Percentiles rank a stretch among this genome's conserved stretches.
Evolutionary conservation across 2,113 vertebrate species (phyloP).

Genomic region (Porphyrio hochstetteri): DNA sequence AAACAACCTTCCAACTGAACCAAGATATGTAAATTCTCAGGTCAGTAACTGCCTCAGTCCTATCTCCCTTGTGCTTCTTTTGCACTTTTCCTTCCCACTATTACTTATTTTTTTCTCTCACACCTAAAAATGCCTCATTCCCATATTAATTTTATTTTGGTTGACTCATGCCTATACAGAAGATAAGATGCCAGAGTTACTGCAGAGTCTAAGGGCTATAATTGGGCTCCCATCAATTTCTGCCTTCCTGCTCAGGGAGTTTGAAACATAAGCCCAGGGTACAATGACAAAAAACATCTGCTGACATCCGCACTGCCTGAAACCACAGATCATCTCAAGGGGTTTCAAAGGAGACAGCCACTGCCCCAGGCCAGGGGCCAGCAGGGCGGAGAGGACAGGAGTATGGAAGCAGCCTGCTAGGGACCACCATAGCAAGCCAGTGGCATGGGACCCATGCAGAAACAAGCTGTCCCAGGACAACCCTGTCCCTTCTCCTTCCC

Average conservation of each 20-base stretch:
- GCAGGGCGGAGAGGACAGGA: no score
- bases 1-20: neutral
- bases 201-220: neutral
- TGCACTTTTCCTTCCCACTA: neutral
- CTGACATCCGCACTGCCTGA: neutral
- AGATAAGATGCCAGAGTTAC: neutral
- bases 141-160: neutral
- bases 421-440: neutral
- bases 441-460: rapidly evolving
- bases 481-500: neutral
- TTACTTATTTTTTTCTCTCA: neutral
- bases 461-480: neutral
- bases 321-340: neutral
- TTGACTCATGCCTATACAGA: neutral
- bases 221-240: neutral
- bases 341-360: neutral
- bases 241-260: neutral
- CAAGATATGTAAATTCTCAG: neutral
- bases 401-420: neutral
- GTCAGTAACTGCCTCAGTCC: neutral
- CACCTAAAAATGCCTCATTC: neutral
- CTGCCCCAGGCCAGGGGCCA: neutral
- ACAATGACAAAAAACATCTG: neutral
- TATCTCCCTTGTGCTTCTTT: neutral
- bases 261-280: neutral